Evolutionary conservation across 92 coral and sea anemone genomes (phyloP).

Genomic region (Phenganax subtilis): DNA sequence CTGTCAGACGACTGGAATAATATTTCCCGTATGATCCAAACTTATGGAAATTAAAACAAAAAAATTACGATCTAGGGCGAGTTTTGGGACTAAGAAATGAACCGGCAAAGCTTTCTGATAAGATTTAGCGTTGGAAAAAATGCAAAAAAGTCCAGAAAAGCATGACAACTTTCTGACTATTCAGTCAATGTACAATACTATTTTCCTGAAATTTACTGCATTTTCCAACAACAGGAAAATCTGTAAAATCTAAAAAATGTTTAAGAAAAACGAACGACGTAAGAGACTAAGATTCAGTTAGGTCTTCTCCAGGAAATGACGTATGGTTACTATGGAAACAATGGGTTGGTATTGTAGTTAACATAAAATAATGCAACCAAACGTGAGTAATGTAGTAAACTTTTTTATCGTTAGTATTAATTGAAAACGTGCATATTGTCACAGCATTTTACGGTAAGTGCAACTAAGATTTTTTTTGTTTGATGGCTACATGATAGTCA

Average conservation of each 20-base stretch:
- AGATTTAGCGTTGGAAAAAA: neutral
- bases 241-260: neutral
- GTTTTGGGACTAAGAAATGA: neutral
- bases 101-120: neutral
- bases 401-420: too few relatives aligned
- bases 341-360: neutral
- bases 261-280: slow-evolving; percentile 8
- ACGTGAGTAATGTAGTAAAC: too few relatives aligned
- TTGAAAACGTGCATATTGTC: too few relatives aligned
- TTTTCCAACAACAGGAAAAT: neutral
- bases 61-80: neutral
- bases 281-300: neutral
- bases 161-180: neutral
- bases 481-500: neutral
- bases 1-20: slow-evolving; percentile 17
- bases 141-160: neutral
- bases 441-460: too few relatives aligned
- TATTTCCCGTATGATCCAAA: slow-evolving; percentile 39
- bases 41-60: slow-evolving; percentile 21
- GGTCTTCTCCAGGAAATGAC: slow-evolving; percentile 12
- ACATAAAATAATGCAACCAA: neutral
- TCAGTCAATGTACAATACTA: too few relatives aligned
- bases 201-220: neutral
- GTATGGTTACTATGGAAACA: slow-evolving; percentile 1
- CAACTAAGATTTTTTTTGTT: too few relatives aligned